Percentiles rank a stretch among this genome's conserved stretches.
phyloP scores from a whole-genome alignment of 2,797 vertebrate genomes.

The Acanthurus leucopareius region DNA sequence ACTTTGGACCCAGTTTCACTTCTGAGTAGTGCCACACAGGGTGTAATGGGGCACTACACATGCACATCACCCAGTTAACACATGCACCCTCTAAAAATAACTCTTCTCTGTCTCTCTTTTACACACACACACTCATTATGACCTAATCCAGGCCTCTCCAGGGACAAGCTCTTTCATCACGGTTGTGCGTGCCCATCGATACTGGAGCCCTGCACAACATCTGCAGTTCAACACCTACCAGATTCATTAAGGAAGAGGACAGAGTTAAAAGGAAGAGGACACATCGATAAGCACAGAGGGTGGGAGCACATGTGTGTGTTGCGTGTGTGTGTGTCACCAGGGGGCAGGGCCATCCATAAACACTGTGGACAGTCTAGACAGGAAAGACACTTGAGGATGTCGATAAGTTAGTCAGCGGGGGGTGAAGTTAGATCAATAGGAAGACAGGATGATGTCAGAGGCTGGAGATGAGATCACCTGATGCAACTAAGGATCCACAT shows the following conservation, averaged over 20 bases:
- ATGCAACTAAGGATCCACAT: conserved; percentile 24
- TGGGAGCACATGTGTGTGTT: conserved; percentile 13
- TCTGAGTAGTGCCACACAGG: conserved; percentile 28
- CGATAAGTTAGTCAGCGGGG: conserved; percentile 72
- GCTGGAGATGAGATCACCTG: conserved; percentile 62
- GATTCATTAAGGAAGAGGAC: conserved; percentile 72
- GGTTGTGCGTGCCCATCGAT: conserved; percentile 46
- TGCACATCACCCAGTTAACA: conserved; percentile 30
- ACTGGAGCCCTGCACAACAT: conserved; percentile 58
- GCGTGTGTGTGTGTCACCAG: conserved; percentile 52
- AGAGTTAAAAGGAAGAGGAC: conserved; percentile 51
- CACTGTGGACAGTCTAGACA: conserved; percentile 73
- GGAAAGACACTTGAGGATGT: conserved; percentile 80
- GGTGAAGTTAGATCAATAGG: conserved; percentile 67
- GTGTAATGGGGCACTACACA: conserved; percentile 29
- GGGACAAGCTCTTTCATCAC: conserved; percentile 59
- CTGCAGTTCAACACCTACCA: conserved; percentile 60
- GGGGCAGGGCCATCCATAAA: conserved; percentile 71
- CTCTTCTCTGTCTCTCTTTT: neutral
- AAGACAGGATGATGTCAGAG: conserved; percentile 70
- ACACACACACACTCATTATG: conserved; percentile 27
- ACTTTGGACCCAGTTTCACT: conserved; percentile 59
- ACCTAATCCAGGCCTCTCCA: conserved; percentile 43
- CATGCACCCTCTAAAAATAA: conserved; percentile 37
- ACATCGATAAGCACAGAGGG: conserved; percentile 59